Conservation (phyloP, 23 tunicate genomes). For the Corella eumyota region DNA sequence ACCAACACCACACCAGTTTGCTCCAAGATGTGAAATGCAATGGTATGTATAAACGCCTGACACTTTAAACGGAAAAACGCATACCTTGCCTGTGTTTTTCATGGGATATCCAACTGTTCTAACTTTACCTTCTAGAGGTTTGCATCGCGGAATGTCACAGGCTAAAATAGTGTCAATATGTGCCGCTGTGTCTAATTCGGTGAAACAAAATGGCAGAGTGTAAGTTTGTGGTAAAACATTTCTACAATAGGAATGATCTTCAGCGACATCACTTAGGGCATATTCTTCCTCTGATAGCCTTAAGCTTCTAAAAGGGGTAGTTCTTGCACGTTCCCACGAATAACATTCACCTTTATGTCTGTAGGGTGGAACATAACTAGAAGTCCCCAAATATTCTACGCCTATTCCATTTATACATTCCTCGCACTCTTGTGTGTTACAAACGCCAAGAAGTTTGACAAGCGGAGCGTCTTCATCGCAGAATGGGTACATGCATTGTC, state of each 20-base stretch:
- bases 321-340: neutral
- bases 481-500: constrained; percentile 25
- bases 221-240: constrained; percentile 14
- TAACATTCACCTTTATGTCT: too few relatives aligned
- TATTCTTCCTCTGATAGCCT: neutral
- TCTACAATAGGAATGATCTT: constrained; percentile 28
- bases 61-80: constrained; percentile 25
- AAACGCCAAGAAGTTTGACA: neutral
- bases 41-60: neutral
- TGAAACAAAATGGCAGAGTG: constrained; percentile 19
- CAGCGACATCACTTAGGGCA: neutral
- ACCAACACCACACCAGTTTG: too few relatives aligned
- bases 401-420: constrained; percentile 16
- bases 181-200: neutral
- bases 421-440: constrained; percentile 47
- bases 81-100: constrained; percentile 1
- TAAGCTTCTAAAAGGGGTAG: neutral
- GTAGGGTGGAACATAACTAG: neutral
- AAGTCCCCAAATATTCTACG: constrained; percentile 15
- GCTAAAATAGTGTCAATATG: neutral
- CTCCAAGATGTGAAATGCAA: neutral
- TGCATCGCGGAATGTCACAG: constrained; percentile 35
- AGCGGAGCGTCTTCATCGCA: constrained; percentile 1
- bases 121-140: neutral
- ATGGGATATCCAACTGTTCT: neutral